Evolutionary conservation across 2,113 vertebrate species (phyloP).

Genomic region (Xyliphius kryptos): DNA sequence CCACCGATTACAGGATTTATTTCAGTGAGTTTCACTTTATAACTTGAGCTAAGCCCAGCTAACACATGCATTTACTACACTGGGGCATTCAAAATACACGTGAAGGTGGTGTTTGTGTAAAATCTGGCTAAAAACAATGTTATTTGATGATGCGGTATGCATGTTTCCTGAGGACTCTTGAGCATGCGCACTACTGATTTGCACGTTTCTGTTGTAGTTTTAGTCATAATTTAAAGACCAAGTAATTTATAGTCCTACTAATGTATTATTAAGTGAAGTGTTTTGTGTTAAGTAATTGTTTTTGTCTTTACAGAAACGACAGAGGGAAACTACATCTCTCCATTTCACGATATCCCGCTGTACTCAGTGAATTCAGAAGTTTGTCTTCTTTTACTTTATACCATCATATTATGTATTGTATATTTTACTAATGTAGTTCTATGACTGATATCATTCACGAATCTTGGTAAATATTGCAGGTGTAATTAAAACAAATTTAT

Average conservation of each 20-base stretch:
- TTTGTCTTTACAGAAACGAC: constrained; percentile 68
- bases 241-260: neutral
- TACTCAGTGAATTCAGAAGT: constrained; percentile 70
- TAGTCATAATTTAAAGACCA: too few relatives aligned
- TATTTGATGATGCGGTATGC: too few relatives aligned
- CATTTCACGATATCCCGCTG: constrained; percentile 93
- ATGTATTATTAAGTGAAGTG: neutral
- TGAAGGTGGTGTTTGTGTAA: too few relatives aligned
- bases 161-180: too few relatives aligned
- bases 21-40: constrained; percentile 76
- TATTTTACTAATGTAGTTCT: too few relatives aligned
- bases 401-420: neutral
- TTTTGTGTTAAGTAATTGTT: neutral
- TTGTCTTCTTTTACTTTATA: neutral
- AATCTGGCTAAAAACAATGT: too few relatives aligned
- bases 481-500: too few relatives aligned
- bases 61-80: neutral
- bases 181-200: neutral
- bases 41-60: too few relatives aligned
- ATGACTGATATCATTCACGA: too few relatives aligned
- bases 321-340: constrained; percentile 87
- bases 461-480: too few relatives aligned
- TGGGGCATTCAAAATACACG: neutral
- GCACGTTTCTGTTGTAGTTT: neutral
- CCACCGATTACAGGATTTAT: constrained; percentile 78